A percentile compares a stretch with the other conserved stretches of the same genome.
phyloP scores from a whole-genome alignment of 2,797 vertebrate genomes.

The Acanthurus leucopareius region DNA sequence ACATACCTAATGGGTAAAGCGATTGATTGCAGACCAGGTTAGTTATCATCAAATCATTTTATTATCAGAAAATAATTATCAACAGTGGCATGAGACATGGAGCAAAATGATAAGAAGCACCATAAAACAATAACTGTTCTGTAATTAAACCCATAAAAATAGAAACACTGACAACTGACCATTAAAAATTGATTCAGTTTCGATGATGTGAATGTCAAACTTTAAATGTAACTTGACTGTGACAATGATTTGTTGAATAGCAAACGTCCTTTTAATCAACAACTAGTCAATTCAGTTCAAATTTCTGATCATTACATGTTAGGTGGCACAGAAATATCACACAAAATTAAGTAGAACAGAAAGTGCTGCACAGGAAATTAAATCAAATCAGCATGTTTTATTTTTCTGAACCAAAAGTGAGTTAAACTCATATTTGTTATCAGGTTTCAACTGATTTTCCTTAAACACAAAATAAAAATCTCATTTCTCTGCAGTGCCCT shows the following conservation, averaged over 20 bases:
- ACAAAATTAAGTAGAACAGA: slow-evolving; percentile 4
- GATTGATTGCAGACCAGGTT: not conserved
- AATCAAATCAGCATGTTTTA: not conserved
- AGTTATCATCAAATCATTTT: slow-evolving; percentile 34
- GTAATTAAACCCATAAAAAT: too few species aligned
- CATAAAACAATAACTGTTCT: slow-evolving; percentile 6
- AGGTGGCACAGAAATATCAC: not conserved
- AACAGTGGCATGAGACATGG: not conserved
- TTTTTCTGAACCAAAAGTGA: not conserved
- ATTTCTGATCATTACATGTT: not conserved
- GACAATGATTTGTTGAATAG: not conserved
- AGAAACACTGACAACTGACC: not conserved
- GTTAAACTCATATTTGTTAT: slow-evolving; percentile 41
- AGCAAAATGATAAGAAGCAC: slow-evolving; percentile 14
- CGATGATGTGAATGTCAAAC: not conserved
- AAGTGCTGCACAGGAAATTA: slow-evolving; percentile 1
- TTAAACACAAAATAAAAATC: not conserved
- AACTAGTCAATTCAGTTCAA: not conserved
- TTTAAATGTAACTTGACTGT: not conserved
- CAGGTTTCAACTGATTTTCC: not conserved
- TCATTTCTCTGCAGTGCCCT: slow-evolving; percentile 16
- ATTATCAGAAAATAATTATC: slow-evolving; percentile 26
- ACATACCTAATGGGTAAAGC: not conserved
- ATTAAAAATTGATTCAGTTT: not conserved
- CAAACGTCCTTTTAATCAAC: not conserved